Conservation (phyloP, 2,797 vertebrate species). For the Danio aesculapii region DNA sequence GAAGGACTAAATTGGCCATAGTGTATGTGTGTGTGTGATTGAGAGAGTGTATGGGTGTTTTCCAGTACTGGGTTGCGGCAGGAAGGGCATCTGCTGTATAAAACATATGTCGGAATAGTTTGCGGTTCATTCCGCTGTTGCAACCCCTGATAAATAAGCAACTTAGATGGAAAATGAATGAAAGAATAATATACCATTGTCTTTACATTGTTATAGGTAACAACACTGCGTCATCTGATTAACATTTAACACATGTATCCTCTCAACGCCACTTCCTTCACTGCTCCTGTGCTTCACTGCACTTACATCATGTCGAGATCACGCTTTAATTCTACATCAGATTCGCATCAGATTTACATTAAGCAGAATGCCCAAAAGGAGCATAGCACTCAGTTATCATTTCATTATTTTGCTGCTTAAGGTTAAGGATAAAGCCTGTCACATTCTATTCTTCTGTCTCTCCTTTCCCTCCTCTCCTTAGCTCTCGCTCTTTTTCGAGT, state of each 20-base stretch:
- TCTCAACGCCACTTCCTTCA: constrained; percentile 4
- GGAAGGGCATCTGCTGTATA: too few relatives aligned
- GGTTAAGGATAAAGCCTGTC: constrained; percentile 26
- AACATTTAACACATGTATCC: constrained; percentile 49
- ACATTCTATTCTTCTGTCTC: constrained; percentile 32
- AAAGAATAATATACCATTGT: neutral
- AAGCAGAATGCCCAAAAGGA: constrained; percentile 53
- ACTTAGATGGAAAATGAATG: too few relatives aligned
- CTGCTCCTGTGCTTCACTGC: constrained; percentile 44
- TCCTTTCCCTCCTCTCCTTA: constrained; percentile 25
- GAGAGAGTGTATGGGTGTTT: too few relatives aligned
- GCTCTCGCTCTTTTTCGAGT: constrained; percentile 5
- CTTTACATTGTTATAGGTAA: neutral
- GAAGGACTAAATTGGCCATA: too few relatives aligned
- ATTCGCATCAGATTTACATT: constrained; percentile 62
- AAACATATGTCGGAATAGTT: too few relatives aligned
- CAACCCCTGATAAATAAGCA: too few relatives aligned
- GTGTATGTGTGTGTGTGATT: too few relatives aligned
- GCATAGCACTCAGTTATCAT: constrained; percentile 44
- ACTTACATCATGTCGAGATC: constrained; percentile 65
- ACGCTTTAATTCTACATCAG: constrained; percentile 60
- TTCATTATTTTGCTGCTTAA: constrained; percentile 49
- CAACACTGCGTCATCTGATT: constrained; percentile 37
- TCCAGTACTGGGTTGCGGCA: too few relatives aligned
- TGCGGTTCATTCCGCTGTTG: too few relatives aligned